Evolutionary conservation across 2,888 invertebrate genomes (phyloP), one percentile per base, ranked within the genome.

Genomic region (Ophraella communa): DNA sequence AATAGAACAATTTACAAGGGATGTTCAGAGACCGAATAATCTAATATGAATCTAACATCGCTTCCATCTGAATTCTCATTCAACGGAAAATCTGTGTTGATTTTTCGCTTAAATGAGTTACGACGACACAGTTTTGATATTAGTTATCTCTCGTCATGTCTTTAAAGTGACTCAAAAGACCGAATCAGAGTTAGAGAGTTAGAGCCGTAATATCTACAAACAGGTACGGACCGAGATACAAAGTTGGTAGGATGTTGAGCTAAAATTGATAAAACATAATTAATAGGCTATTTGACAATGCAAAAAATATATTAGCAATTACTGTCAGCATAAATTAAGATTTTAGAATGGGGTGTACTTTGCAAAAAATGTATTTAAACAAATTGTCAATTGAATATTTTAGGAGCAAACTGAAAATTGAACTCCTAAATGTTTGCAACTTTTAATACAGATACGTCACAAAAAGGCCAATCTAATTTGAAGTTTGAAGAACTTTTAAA

Each of bases 31-130:
- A 58, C 51, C 63, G 64, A 51, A 54, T 70, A 70, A 71, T 71
- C 65, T 66, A 70, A 71, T 73, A 69, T 57, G 17, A 14, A 51
- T 51, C 23, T 47, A 63, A 63, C 60, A 64, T 68, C 65, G 20
- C 45, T 68, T 62, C 62, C 66, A 52, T 65, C 35, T 27, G 33
- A 55, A 52, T 53, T 63, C 60, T 65, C 33, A 66, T 61, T 66
- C 63, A 65, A 63, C 35, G 45, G 35, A 49, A 59, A 64, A 64
- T 71, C 64, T 65, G 59, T 55, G 45, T 52, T 60, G 67, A 77
- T 78, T 77, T 76, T 73, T 73, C 72, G 75, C 73, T 69, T 78
- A 78, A 79, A 72, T 76, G 76, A 78, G 70, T 77, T 78, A 77
- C 66, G 64, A 75, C 70, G 72, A 72, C 66, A n/a, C n/a, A 71